Percentiles rank a stretch among this genome's conserved stretches.
These are phyloP conservation scores for Lerista edwardsae DNA, from an alignment of 2,797 vertebrate species.

Conservation along the genomic window DNA sequence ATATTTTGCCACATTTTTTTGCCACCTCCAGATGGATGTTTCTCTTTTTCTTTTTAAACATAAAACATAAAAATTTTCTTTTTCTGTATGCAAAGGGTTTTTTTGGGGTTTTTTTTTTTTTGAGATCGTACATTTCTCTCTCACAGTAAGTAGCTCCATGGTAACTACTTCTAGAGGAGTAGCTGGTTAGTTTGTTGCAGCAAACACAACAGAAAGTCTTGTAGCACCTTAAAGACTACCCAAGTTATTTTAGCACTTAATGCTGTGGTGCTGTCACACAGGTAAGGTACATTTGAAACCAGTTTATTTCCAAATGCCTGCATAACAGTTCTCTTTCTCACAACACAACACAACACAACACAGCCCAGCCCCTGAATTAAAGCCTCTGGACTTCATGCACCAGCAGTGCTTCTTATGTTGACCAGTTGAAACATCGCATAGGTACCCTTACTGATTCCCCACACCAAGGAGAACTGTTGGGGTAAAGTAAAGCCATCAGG, in stretches of 20 bases:
- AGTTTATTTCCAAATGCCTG: conserved; percentile 18
- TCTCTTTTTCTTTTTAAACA: not conserved
- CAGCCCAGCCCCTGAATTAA: too few relatives aligned
- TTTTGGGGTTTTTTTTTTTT: conserved; percentile 27
- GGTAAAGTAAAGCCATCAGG: not conserved
- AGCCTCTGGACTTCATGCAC: not conserved
- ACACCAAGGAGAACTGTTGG: not conserved
- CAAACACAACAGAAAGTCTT: too few relatives aligned
- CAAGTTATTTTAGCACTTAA: not conserved
- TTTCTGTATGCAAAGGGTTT: conserved; percentile 18
- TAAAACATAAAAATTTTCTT: not conserved
- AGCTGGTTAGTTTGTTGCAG: too few relatives aligned
- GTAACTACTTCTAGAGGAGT: too few relatives aligned
- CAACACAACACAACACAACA: not conserved
- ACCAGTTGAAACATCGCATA: not conserved
- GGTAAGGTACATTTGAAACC: conserved; percentile 23
- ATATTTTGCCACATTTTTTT: not conserved
- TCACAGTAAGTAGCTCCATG: conserved; percentile 22
- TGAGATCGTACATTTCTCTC: conserved; percentile 44
- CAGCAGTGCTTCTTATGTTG: not conserved
- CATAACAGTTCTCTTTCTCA: not conserved
- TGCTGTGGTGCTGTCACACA: conserved; percentile 25
- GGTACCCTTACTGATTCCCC: not conserved
- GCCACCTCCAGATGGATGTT: not conserved
- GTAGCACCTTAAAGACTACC: too few relatives aligned